phyloP scores from a whole-genome alignment of 2,113 vertebrate genomes.

The Saiga tatarica region DNA sequence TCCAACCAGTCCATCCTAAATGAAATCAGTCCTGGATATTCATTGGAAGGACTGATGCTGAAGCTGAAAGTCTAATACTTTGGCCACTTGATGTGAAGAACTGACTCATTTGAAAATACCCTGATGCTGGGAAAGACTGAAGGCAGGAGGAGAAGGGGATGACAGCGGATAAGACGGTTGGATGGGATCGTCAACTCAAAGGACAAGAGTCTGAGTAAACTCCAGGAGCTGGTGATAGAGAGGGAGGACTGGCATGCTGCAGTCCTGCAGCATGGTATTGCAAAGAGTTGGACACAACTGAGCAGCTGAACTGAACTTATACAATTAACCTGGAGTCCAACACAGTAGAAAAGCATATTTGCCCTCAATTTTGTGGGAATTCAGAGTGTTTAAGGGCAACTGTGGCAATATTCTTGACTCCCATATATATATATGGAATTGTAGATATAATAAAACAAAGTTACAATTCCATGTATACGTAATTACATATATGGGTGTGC shows the following conservation, averaged over 20 bases:
- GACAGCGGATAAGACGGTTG: background rate
- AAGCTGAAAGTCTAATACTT: background rate
- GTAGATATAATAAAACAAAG: background rate
- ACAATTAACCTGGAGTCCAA: background rate
- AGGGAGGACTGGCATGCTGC: background rate
- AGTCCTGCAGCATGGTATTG: accelerated
- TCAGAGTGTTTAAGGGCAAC: background rate
- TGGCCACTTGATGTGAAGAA: background rate
- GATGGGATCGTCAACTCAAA: background rate
- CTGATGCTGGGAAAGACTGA: background rate
- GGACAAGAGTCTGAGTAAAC: background rate
- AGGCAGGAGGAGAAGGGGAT: background rate
- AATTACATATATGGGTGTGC: background rate
- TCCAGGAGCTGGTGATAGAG: background rate
- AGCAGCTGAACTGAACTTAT: background rate
- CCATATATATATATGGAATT: background rate
- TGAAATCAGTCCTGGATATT: background rate
- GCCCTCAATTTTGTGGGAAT: background rate
- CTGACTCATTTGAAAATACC: background rate
- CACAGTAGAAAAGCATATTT: background rate
- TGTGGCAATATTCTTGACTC: background rate
- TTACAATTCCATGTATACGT: background rate
- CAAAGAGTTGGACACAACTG: background rate
- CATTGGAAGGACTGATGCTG: background rate
- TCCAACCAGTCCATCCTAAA: background rate